A percentile compares a stretch with the other conserved stretches of the same genome.
Evolutionary conservation across 2,113 vertebrate genomes (phyloP).

Genomic region (Dolichotis patagonum): DNA sequence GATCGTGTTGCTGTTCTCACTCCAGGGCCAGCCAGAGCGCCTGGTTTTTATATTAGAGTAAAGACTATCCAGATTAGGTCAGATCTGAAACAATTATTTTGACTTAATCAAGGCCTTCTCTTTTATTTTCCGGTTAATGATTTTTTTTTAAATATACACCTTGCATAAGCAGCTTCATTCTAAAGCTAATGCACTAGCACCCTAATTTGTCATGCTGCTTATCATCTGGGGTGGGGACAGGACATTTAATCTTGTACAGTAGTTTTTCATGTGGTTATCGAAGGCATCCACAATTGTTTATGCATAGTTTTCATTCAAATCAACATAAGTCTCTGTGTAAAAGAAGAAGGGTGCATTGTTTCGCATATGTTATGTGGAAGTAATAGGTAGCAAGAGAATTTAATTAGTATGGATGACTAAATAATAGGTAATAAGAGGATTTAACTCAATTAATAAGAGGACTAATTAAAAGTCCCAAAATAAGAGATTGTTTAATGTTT

Average conservation of each 20-base stretch:
- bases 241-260: neutral
- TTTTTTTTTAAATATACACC: neutral
- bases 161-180: neutral
- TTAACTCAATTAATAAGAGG: no score
- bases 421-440: no score
- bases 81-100: slow-evolving; percentile 79
- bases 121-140: slow-evolving; percentile 55
- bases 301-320: neutral
- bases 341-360: neutral
- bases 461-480: neutral
- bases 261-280: neutral
- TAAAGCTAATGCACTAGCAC: neutral
- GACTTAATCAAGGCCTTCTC: slow-evolving; percentile 80
- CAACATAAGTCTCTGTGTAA: neutral
- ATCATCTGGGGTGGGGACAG: neutral
- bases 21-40: slow-evolving; percentile 83
- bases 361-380: neutral
- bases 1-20: slow-evolving; percentile 89
- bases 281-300: neutral
- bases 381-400: neutral
- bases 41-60: slow-evolving; percentile 82
- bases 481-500: neutral
- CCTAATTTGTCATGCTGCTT: neutral
- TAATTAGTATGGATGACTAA: no score
- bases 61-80: slow-evolving; percentile 33